phyloP scores from a whole-genome alignment of 2,113 vertebrate species.

The Sturnira hondurensis region DNA sequence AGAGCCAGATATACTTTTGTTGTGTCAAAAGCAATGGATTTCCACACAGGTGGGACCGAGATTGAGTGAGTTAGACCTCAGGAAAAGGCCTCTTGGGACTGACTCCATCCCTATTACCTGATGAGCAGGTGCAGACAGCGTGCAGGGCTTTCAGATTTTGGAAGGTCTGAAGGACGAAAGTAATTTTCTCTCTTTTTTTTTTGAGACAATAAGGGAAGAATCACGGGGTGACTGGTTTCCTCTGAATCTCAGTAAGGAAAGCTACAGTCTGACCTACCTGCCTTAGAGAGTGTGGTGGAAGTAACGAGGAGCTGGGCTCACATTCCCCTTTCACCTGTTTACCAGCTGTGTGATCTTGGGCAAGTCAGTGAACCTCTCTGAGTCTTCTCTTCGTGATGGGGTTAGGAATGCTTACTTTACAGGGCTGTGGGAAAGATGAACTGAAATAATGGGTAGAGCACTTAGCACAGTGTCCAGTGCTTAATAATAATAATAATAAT shows the following conservation, averaged over 20 bases:
- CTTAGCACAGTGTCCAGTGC: neutral
- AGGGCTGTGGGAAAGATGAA: neutral
- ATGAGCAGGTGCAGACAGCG: neutral
- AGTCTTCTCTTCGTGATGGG: neutral
- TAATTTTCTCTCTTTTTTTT: neutral
- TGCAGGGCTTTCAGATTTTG: neutral
- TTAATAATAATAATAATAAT: neutral
- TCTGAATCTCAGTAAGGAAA: neutral
- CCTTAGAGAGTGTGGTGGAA: neutral
- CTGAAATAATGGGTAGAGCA: neutral
- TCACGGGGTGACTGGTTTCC: neutral
- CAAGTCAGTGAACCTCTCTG: neutral
- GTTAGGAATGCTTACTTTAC: neutral
- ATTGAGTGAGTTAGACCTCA: neutral
- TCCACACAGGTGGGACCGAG: neutral
- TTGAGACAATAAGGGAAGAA: neutral
- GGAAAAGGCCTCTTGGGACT: accelerated
- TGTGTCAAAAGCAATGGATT: neutral
- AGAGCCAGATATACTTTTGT: neutral
- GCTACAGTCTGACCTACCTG: neutral
- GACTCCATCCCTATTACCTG: neutral
- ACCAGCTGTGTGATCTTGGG: neutral
- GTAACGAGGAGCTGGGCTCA: neutral
- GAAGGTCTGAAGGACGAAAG: neutral
- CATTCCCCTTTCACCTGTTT: neutral